Conservation (phyloP, 2,888 invertebrate genomes). For the Volucella bombylans region DNA sequence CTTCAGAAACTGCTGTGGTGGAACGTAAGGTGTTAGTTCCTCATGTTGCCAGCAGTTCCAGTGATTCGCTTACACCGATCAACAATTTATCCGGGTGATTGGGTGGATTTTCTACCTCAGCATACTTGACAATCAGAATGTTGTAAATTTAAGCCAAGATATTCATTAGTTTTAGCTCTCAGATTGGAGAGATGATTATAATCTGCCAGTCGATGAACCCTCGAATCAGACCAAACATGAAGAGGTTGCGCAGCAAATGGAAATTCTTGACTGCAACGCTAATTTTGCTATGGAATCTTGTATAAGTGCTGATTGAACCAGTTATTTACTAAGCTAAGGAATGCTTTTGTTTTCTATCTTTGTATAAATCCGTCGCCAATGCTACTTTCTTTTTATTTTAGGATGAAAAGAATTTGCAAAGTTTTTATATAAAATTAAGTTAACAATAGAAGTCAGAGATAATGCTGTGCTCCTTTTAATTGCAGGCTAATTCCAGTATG, state of each 20-base stretch:
- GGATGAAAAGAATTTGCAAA: no score
- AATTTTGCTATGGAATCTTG: slow-evolving; percentile 17
- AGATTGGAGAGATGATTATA: not conserved
- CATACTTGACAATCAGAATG: slow-evolving; percentile 76
- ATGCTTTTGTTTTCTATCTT: no score
- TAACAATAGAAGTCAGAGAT: no score
- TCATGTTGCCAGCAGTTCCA: slow-evolving; percentile 88
- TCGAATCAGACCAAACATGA: slow-evolving; percentile 35
- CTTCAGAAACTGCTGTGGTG: slow-evolving; percentile 83
- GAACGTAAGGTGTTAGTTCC: slow-evolving; percentile 74
- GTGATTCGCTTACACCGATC: slow-evolving; percentile 90
- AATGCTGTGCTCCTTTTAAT: no score
- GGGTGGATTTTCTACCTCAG: slow-evolving; percentile 83
- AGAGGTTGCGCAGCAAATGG: slow-evolving; percentile 36
- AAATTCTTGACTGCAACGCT: slow-evolving; percentile 26
- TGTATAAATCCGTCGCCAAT: no score
- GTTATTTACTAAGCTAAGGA: no score
- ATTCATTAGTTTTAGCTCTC: slow-evolving; percentile 21
- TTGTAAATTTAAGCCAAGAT: slow-evolving; percentile 5
- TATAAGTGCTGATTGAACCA: not conserved
- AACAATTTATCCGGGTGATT: slow-evolving; percentile 84
- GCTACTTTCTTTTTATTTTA: no score
- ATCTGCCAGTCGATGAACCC: not conserved
- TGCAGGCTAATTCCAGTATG: no score
- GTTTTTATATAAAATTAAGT: no score